Conservation (phyloP, 2,113 vertebrate genomes). For the Speoplatyrhinus poulsoni region DNA sequence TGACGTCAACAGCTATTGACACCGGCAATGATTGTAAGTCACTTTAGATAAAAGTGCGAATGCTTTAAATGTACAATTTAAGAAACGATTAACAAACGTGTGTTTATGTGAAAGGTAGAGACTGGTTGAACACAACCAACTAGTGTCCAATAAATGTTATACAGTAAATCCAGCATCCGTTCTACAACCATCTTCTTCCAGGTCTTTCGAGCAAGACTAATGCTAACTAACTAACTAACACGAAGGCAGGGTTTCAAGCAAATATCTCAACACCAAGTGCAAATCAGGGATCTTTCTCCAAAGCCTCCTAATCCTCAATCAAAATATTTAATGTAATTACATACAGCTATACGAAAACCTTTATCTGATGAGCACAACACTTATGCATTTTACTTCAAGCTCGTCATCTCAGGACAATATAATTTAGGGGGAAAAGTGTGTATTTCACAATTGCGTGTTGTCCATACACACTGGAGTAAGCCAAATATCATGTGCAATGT, state of each 20-base stretch:
- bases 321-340: not conserved
- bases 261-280: not conserved
- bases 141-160: not conserved
- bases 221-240: too few relatives aligned
- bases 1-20: not conserved
- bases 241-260: not conserved
- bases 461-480: not conserved
- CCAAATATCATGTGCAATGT: not conserved
- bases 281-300: not conserved
- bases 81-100: too few relatives aligned
- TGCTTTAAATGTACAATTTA: too few relatives aligned
- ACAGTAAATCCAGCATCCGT: not conserved
- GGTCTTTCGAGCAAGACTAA: not conserved
- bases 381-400: not conserved
- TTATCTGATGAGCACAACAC: not conserved
- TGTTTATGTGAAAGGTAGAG: not conserved
- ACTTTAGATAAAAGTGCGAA: not conserved
- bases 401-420: not conserved
- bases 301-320: not conserved
- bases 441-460: constrained; percentile 1
- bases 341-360: not conserved
- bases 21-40: not conserved
- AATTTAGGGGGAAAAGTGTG: not conserved
- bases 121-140: not conserved
- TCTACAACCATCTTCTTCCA: not conserved